These are phyloP conservation scores for Meloidogyne hapla DNA, from an alignment of 1,140 invertebrate species.

Conservation along the genomic window DNA sequence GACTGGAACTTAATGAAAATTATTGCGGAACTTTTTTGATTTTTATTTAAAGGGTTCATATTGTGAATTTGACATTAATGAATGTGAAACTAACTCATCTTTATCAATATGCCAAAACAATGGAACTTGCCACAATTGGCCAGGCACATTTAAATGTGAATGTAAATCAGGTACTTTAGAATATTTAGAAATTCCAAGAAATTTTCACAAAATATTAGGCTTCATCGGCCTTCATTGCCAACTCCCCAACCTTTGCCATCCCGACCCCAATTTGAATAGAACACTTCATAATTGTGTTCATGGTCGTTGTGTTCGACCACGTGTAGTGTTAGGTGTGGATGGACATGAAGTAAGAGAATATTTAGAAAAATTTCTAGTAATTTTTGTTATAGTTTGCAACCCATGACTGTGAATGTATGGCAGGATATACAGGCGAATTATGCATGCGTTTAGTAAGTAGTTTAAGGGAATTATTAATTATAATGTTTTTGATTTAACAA, in stretches of 20 bases:
- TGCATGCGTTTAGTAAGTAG: slow-evolving; percentile 51
- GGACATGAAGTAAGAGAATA: slow-evolving; percentile 35
- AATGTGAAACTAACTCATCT: slow-evolving; percentile 37
- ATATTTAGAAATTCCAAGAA: background rate
- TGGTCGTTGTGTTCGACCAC: slow-evolving; percentile 53
- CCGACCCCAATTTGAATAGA: slow-evolving; percentile 41
- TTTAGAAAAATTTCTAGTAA: slow-evolving; percentile 30
- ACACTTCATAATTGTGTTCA: slow-evolving; percentile 61
- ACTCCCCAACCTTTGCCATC: slow-evolving; percentile 51
- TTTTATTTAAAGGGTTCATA: slow-evolving; percentile 32
- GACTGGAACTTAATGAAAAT: too few relatives aligned
- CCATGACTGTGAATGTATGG: slow-evolving; percentile 56
- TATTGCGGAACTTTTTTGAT: background rate
- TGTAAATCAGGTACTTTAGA: slow-evolving; percentile 23
- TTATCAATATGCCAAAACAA: slow-evolving; percentile 21
- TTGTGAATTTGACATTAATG: slow-evolving; percentile 56
- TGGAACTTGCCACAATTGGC: slow-evolving; percentile 48
- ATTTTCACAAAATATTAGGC: slow-evolving; percentile 28
- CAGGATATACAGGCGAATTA: slow-evolving; percentile 50
- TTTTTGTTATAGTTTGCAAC: slow-evolving; percentile 34
- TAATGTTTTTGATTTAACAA: background rate
- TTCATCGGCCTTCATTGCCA: slow-evolving; percentile 55
- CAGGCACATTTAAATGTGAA: slow-evolving; percentile 52
- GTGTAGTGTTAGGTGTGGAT: slow-evolving; percentile 31
- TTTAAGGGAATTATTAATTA: too few relatives aligned